Evolutionary conservation across 2,113 vertebrate genomes (phyloP), one percentile per base, ranked within the genome.

Genomic region (Amblyopsis rosae): DNA sequence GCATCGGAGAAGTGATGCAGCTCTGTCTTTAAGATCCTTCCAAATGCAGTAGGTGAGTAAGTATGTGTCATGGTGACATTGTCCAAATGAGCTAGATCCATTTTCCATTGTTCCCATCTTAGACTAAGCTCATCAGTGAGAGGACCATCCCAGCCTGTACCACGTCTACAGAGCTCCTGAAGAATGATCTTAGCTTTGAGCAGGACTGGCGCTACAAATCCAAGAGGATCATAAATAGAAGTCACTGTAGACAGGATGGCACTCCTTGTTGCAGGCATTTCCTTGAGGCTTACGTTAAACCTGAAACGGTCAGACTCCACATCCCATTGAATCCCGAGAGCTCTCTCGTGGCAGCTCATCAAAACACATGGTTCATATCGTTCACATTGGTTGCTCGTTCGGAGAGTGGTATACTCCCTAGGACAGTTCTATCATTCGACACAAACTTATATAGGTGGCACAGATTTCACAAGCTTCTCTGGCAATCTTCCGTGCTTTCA

Each of bases 171-270:
- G 9, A 65, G 11, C 45, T 64, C 50, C 51, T 54, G 69, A 46
- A 64, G 49, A 19, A 64, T 64, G n/a, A 41, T 51, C 48, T 69
- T 75, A 41, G 60, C 67, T 33, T 9, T 59, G 56, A 73, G 70
- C 55, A 73, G 9, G 12, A 73, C 59, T 3, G 63, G 70, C 12
- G 66, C 66, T 2, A 75, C 51, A 64, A 69, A 59, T 5, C 9
- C 19, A 19, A 70, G 56, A 51, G 73, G 73, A 6, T 76, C 73
- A 51, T 58, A 75, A 9, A 65, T 15, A 17, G 67, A 75, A 8
- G 66, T 26, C 7, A 63, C 51, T 13, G 56, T 58, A 3, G 60
- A 75, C 13, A 73, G 56, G 16, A 69, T 69, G 32, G 66, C 66
- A 45, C 46, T 32, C 2, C 46, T n/a, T 12, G 51, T 75, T 26